Evolutionary conservation across 1,140 invertebrate genomes (phyloP).

Genomic region (Diachasma alloeum): DNA sequence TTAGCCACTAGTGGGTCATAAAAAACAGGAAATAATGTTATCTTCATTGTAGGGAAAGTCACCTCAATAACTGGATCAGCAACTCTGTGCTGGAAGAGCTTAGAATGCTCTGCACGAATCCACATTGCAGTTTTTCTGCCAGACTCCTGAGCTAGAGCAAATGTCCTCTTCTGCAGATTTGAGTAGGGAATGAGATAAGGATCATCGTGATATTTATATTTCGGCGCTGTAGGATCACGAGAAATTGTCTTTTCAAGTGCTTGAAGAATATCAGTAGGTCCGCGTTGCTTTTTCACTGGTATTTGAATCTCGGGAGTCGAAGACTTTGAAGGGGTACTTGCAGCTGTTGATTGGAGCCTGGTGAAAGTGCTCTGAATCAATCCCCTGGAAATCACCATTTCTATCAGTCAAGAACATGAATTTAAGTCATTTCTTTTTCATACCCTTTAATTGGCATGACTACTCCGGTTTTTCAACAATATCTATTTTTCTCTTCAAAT

Average conservation of each 20-base stretch:
- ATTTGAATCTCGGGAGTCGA: slow-evolving; percentile 61
- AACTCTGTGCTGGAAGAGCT: slow-evolving; percentile 76
- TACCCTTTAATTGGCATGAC: no score
- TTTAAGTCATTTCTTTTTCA: no score
- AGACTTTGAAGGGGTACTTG: slow-evolving; percentile 5
- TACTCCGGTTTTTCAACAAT: no score
- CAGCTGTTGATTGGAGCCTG: slow-evolving; percentile 33
- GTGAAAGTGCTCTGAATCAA: slow-evolving; percentile 25
- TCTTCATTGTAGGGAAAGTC: not conserved
- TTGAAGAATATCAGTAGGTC: slow-evolving; percentile 83
- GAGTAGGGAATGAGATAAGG: slow-evolving; percentile 85
- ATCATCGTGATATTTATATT: slow-evolving; percentile 91
- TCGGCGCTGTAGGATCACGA: slow-evolving; percentile 79
- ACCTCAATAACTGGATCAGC: slow-evolving; percentile 72
- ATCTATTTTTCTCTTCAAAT: no score
- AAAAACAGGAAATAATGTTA: no score
- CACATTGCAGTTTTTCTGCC: slow-evolving; percentile 88
- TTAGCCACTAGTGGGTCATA: no score
- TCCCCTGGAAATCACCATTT: slow-evolving; percentile 30
- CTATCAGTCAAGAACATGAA: not conserved
- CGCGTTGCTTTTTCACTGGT: slow-evolving; percentile 75
- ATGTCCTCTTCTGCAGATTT: slow-evolving; percentile 76
- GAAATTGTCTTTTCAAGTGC: slow-evolving; percentile 79
- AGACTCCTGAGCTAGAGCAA: slow-evolving; percentile 83
- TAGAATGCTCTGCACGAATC: slow-evolving; percentile 79